Conservation (phyloP, 2,888 invertebrate species). For the Biston stratarius region DNA sequence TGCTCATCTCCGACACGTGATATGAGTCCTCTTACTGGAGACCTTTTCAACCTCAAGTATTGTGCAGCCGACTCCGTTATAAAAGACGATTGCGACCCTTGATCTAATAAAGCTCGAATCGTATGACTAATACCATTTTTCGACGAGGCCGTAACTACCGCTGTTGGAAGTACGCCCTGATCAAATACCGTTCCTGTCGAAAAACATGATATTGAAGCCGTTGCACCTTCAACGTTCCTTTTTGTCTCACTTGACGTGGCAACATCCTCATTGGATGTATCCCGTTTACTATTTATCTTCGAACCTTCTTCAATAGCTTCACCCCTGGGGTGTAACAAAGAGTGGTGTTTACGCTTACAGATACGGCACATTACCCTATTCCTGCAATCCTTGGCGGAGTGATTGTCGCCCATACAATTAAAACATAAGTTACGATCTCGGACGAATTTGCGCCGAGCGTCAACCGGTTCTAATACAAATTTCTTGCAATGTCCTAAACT, state of each 20-base stretch:
- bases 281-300: too few relatives aligned
- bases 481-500: slow-evolving; percentile 7
- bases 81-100: too few relatives aligned
- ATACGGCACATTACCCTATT: not conserved
- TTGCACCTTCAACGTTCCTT: too few relatives aligned
- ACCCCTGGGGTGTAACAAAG: not conserved
- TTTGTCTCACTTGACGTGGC: not conserved
- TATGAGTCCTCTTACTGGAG: too few relatives aligned
- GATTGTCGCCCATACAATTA: slow-evolving; percentile 22
- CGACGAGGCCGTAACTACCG: not conserved
- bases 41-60: too few relatives aligned
- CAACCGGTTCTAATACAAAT: not conserved
- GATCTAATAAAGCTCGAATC: too few relatives aligned
- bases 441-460: slow-evolving; percentile 10
- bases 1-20: too few relatives aligned
- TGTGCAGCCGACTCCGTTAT: too few relatives aligned
- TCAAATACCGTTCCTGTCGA: not conserved
- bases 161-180: not conserved
- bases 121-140: too few relatives aligned
- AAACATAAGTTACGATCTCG: slow-evolving; percentile 9
- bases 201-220: not conserved
- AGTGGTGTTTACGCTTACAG: not conserved
- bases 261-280: not conserved
- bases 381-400: slow-evolving; percentile 7
- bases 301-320: too few relatives aligned